phyloP scores from a whole-genome alignment of 30 jellyfish, hydroid and myxozoan genomes.

The Hydractinia echinata region DNA sequence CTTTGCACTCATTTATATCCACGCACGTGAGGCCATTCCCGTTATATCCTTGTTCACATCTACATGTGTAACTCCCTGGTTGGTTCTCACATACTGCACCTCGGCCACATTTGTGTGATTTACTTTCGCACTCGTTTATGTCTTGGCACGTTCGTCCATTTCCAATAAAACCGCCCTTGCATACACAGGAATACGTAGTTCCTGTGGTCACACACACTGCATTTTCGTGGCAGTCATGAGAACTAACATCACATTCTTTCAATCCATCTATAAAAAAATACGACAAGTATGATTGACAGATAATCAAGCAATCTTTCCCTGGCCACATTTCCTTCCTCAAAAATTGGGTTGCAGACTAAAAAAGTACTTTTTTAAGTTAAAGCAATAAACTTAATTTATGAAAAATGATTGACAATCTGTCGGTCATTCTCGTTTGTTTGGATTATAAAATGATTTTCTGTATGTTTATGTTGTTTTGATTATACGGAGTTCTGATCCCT shows the following conservation, averaged over 20 bases:
- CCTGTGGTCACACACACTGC: not conserved
- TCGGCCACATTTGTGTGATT: constrained; percentile 9
- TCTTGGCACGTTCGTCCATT: constrained; percentile 18
- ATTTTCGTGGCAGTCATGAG: constrained; percentile 12
- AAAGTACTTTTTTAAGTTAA: too few relatives aligned
- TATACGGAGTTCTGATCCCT: too few relatives aligned
- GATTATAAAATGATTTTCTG: too few relatives aligned
- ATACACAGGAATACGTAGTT: not conserved
- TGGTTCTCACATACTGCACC: constrained; percentile 13
- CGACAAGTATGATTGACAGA: not conserved
- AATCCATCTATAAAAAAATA: not conserved
- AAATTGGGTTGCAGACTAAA: too few relatives aligned
- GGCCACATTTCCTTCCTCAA: too few relatives aligned
- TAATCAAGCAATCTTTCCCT: too few relatives aligned
- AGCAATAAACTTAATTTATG: too few relatives aligned
- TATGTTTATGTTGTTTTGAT: too few relatives aligned
- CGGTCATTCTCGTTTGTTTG: too few relatives aligned
- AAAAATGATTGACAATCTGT: too few relatives aligned
- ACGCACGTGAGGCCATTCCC: constrained; percentile 21
- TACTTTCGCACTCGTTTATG: constrained; percentile 14
- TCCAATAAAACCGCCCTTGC: constrained; percentile 8
- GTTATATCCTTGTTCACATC: constrained; percentile 1
- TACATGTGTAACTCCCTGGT: constrained; percentile 23
- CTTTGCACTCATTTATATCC: constrained; percentile 27
- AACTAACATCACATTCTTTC: not conserved